These are phyloP conservation scores for Diglossa brunneiventris DNA, from an alignment of 2,113 vertebrate genomes.

Conservation along the genomic window DNA sequence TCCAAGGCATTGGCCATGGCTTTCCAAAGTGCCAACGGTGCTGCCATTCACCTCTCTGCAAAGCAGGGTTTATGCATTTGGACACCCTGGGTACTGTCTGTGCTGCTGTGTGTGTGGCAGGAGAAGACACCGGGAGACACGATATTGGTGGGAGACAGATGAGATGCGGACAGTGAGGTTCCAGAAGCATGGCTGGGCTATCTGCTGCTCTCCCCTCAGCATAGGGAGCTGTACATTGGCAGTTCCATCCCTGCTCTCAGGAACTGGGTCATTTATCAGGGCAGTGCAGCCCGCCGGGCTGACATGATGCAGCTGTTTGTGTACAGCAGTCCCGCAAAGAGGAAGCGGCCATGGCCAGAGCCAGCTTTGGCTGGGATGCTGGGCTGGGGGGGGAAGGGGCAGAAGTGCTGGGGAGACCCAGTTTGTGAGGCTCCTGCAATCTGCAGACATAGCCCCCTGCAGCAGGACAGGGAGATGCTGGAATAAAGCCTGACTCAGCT, in stretches of 20 bases:
- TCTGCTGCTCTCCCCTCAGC: neutral
- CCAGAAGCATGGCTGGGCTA: neutral
- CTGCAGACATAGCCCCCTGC: neutral
- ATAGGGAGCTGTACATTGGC: neutral
- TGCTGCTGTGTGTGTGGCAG: neutral
- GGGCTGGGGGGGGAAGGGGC: neutral
- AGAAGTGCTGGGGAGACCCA: neutral
- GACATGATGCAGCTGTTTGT: neutral
- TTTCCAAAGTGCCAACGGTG: rapidly evolving
- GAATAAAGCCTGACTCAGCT: neutral
- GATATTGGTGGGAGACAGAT: neutral
- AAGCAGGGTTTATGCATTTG: neutral
- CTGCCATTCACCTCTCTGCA: neutral
- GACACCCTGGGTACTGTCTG: rapidly evolving
- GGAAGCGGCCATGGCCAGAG: neutral
- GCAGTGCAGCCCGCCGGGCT: neutral
- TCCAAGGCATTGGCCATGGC: neutral
- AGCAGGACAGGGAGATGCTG: neutral
- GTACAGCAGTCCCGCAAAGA: neutral
- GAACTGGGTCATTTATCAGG: neutral
- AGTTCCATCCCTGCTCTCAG: rapidly evolving
- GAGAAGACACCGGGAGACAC: neutral
- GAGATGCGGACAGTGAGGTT: neutral
- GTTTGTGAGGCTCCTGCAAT: neutral
- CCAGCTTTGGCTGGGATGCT: neutral